Percentiles rank a stretch among this genome's conserved stretches.
phyloP scores from a whole-genome alignment of 2,888 invertebrate genomes.

The Harpalus rubripes region DNA sequence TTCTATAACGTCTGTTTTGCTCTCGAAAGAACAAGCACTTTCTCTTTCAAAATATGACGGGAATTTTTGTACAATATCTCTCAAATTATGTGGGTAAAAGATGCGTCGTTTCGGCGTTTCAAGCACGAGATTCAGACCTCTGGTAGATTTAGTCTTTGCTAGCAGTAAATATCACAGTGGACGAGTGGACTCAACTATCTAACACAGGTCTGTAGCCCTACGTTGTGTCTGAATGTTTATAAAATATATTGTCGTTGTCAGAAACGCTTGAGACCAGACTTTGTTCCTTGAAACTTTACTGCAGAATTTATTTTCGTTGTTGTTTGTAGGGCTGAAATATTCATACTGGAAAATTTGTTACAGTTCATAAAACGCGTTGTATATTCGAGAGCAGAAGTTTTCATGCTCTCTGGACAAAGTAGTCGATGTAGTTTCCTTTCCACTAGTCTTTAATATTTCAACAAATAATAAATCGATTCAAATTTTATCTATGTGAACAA shows the following conservation, averaged over 20 bases:
- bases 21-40: neutral
- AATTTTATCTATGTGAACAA: neutral
- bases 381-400: slow-evolving; percentile 39
- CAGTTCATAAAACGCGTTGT: slow-evolving; percentile 51
- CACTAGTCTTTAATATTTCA: neutral
- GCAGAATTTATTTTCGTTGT: slow-evolving; percentile 53
- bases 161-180: slow-evolving; percentile 48
- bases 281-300: slow-evolving; percentile 53
- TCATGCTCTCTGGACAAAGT: slow-evolving; percentile 18
- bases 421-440: neutral
- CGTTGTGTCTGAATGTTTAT: slow-evolving; percentile 36
- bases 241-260: slow-evolving; percentile 57
- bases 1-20: too few relatives aligned
- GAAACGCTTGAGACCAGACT: slow-evolving; percentile 56
- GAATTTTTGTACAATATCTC: slow-evolving; percentile 14
- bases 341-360: slow-evolving; percentile 59
- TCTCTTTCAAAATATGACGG: neutral
- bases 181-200: slow-evolving; percentile 17
- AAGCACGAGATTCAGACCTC: slow-evolving; percentile 19
- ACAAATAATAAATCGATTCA: neutral
- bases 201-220: neutral
- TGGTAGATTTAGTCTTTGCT: slow-evolving; percentile 11
- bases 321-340: slow-evolving; percentile 55
- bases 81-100: slow-evolving; percentile 32
- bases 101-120: slow-evolving; percentile 14